These are phyloP conservation scores for Elaphurus davidianus DNA, from an alignment of 2,113 vertebrate species.

Conservation along the genomic window DNA sequence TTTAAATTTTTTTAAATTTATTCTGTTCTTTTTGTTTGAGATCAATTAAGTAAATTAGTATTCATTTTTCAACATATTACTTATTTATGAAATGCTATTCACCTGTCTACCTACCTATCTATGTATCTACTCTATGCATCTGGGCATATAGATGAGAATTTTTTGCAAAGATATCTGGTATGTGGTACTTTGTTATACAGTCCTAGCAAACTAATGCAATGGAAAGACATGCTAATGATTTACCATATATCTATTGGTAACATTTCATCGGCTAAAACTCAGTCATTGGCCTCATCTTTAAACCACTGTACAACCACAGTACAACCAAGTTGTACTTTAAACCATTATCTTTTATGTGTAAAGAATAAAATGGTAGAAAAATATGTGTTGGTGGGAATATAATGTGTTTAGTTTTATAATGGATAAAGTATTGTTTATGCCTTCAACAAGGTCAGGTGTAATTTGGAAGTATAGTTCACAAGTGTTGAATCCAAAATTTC, in stretches of 20 bases:
- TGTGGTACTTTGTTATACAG: not conserved
- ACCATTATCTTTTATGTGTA: not conserved
- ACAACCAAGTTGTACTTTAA: not conserved
- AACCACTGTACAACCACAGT: too few species aligned
- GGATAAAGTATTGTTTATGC: not conserved
- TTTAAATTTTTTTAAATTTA: rapidly evolving
- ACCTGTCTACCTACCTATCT: not conserved
- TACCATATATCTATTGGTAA: not conserved
- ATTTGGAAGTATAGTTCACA: not conserved
- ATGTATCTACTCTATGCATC: not conserved
- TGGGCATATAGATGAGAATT: not conserved
- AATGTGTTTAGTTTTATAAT: not conserved
- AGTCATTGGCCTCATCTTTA: not conserved
- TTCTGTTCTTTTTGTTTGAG: not conserved
- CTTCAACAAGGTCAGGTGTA: not conserved
- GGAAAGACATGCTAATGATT: not conserved
- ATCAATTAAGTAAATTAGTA: not conserved
- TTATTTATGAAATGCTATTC: not conserved
- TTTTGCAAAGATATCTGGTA: not conserved
- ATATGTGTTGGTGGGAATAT: not conserved
- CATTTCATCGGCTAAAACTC: not conserved
- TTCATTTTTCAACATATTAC: not conserved
- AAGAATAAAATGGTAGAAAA: not conserved
- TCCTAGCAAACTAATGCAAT: not conserved
- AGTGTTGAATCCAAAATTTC: not conserved